A percentile compares a stretch with the other conserved stretches of the same genome.
Evolutionary conservation across 1,140 invertebrate species (phyloP).

Genomic region (Patella vulgata): DNA sequence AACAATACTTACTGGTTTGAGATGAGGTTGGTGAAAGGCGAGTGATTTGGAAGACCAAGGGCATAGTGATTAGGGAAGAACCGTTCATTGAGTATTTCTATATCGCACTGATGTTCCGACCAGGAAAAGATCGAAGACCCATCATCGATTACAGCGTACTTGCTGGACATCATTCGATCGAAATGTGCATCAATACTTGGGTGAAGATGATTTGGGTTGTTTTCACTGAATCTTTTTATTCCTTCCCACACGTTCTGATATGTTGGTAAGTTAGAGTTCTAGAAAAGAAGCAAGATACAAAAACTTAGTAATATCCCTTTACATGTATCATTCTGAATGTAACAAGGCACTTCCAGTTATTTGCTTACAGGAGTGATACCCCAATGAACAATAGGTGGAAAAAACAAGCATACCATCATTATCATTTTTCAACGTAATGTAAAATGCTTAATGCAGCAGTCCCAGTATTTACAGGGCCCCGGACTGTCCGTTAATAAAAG

Average conservation of each 20-base stretch:
- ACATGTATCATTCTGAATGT: too few relatives aligned
- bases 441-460: too few relatives aligned
- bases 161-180: slow-evolving; percentile 27
- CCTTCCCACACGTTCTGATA: slow-evolving; percentile 34
- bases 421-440: too few relatives aligned
- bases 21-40: slow-evolving; percentile 38
- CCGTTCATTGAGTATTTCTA: slow-evolving; percentile 41
- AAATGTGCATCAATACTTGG: slow-evolving; percentile 25
- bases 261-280: slow-evolving; percentile 12
- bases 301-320: too few relatives aligned
- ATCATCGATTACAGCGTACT: slow-evolving; percentile 45
- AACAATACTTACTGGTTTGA: slow-evolving; percentile 40
- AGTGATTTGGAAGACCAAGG: slow-evolving; percentile 43
- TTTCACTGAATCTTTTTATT: slow-evolving; percentile 26
- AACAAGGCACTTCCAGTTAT: too few relatives aligned
- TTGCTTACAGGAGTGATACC: too few relatives aligned
- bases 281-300: too few relatives aligned
- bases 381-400: too few relatives aligned
- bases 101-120: slow-evolving; percentile 34
- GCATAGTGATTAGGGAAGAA: slow-evolving; percentile 45
- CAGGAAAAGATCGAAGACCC: slow-evolving; percentile 31
- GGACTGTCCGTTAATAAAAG: too few relatives aligned
- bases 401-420: too few relatives aligned
- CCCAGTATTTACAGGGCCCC: too few relatives aligned
- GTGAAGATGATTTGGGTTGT: slow-evolving; percentile 30